A percentile compares a stretch with the other conserved stretches of the same genome.
Evolutionary conservation across 2,797 vertebrate species (phyloP).

Genomic region (Halcyon leucocephala): DNA sequence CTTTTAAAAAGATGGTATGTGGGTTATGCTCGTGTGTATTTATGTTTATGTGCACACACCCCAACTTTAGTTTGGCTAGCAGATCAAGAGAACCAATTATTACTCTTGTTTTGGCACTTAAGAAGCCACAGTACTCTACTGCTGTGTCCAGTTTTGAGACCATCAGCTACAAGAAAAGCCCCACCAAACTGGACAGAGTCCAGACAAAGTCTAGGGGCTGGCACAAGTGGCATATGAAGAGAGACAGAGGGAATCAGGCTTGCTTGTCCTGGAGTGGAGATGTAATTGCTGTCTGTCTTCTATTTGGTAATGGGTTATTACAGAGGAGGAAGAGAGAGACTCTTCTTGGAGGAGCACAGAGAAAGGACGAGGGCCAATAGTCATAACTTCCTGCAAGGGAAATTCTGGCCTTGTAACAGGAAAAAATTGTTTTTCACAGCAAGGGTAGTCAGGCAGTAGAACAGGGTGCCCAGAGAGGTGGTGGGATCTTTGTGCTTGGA

Average conservation of each 20-base stretch:
- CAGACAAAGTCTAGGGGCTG: neutral
- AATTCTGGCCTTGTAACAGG: neutral
- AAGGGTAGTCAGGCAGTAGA: neutral
- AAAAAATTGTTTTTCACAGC: neutral
- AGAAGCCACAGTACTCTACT: neutral
- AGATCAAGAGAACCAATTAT: neutral
- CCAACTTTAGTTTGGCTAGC: neutral
- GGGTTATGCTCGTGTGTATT: neutral
- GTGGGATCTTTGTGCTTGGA: neutral
- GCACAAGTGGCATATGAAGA: rapidly evolving
- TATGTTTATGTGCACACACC: no score
- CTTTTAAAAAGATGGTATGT: neutral
- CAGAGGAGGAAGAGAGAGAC: neutral
- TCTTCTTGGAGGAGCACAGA: neutral
- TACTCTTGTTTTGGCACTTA: neutral
- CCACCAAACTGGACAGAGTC: neutral
- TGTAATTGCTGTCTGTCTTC: neutral
- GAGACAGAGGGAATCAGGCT: neutral
- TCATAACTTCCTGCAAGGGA: neutral
- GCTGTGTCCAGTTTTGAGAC: neutral
- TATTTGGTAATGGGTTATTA: neutral
- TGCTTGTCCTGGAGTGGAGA: neutral
- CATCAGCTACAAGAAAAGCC: neutral
- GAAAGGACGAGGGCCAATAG: neutral
- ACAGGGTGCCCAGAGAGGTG: neutral